Base-by-base conservation (phyloP, 2,113 vertebrate genomes). In the Trachemys scripta region DNA sequence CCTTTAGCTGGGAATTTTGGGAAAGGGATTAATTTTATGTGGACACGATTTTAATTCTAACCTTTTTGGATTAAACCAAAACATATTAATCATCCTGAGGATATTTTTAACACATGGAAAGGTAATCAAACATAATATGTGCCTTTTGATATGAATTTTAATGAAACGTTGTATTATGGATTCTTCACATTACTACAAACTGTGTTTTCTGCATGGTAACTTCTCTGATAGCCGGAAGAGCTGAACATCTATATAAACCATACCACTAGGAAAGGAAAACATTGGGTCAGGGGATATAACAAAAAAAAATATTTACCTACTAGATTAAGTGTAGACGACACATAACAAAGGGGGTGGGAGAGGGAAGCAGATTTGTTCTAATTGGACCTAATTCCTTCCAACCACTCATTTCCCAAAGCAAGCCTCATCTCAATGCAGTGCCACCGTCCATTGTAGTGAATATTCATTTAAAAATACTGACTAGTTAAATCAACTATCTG, bases 21-120 rank as follows among this genome's bases (percentile, higher is more conserved):
- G 80, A 86, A 94, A 84, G 8, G 45, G 79, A 80, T 53, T 91
- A 69, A 72, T 62, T 95, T 91, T 31, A 82, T 47, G 90, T 88
- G 91, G 90, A 20, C 38, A 84, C 87, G 45, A 87, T 93, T 93
- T 96, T 92, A 72, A 72, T 38, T 72, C 65, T 72, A 38, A 72
- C 8, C 8, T 72, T 72, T 72, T 38, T 72, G 10, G 49, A 79
- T 88, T 79, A 88, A 94, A 76, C 3, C 6, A 90, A 83, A 91
- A 95, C 80, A 5, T 80, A 91, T 87, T 90, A 90, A 78, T 88
- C 45, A 84, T 25, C 81, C 83, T 49, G 20, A 11, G 82, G 85
- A 91, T 75, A 90, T 54, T 90, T 31, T 92, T 59, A 90, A 81
- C 47, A 53, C 62, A 50, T 94, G 75, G 45, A 81, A 92, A 96